Conservation (phyloP, 1,140 invertebrate genomes). For the Nasonia giraulti region DNA sequence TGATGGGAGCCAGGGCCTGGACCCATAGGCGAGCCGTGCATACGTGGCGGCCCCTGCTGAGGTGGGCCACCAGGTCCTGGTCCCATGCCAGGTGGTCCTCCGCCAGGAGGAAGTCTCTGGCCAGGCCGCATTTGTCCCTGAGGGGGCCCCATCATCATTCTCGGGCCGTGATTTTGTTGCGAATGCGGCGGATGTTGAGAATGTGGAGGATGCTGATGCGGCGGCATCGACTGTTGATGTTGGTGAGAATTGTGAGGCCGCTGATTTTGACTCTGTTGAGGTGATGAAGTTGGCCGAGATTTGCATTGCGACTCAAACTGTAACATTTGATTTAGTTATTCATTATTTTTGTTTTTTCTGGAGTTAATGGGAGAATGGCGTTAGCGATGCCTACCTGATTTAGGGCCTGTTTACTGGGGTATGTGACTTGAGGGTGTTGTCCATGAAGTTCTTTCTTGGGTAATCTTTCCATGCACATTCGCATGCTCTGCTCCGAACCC, state of each 20-base stretch:
- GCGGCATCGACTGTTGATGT: conserved; percentile 71
- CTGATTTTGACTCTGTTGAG: conserved; percentile 75
- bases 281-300: conserved; percentile 85
- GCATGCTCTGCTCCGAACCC: conserved; percentile 92
- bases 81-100: conserved; percentile 78
- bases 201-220: conserved; percentile 75
- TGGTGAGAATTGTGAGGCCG: conserved; percentile 74
- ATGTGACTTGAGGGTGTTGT: conserved; percentile 94
- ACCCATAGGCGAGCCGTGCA: conserved; percentile 83
- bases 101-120: conserved; percentile 73
- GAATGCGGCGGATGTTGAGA: conserved; percentile 72
- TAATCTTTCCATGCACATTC: conserved; percentile 92
- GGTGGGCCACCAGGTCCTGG: conserved; percentile 75
- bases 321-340: conserved; percentile 53
- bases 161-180: conserved; percentile 78
- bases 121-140: conserved; percentile 76
- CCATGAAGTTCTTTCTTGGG: conserved; percentile 96
- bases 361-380: background rate
- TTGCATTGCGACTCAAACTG: conserved; percentile 94
- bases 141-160: conserved; percentile 82
- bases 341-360: background rate
- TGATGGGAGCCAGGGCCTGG: conserved; percentile 74
- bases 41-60: conserved; percentile 74
- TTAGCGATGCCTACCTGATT: conserved; percentile 68
- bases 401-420: conserved; percentile 94